Base-by-base conservation (phyloP, 2,888 invertebrate species). In the Drosophila stalkeri region DNA sequence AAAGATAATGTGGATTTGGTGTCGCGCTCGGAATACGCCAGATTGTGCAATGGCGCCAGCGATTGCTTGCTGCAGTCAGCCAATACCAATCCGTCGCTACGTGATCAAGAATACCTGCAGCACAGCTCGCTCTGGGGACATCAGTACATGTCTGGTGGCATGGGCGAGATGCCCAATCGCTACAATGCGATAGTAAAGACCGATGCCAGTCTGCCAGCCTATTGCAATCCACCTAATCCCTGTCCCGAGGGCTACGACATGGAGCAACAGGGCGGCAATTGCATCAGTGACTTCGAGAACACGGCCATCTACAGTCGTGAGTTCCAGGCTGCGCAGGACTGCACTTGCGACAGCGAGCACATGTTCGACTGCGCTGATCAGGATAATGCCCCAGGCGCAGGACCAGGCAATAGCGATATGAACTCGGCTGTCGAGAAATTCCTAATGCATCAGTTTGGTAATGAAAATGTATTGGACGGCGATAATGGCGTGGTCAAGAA, bases 171-270 rank as follows among this genome's bases (percentile, higher is more conserved):
- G 12, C 93, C 92, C 16, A 92, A 91, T 72, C 91, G 91, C 18
- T 87, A 91, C 16, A 92, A 92, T 41, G 80, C 92, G 80, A 96
- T 97, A 92, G 96, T 98, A 56, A 99, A 99, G 93, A 96, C 97
- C 5, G 99, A 99, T 91, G 97, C 97, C 12, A 96, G 97, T 16
- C 94, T 99, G 68, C 99, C 99, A 0, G 99, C 99, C 23, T 99
- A 99, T 93, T 99, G 99, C 93, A 99, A 99, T 93, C 99, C 99
- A 1, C 99, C 99, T 2, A 99, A 99, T 93, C 99, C 99, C 0
- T 99, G 99, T 91, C 99, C 99, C 2, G 95, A 97, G 69, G 99
- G 99, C 79, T 99, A 97, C 91, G 82, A 84, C 11, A 49, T 70
- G 41, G 80, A 77, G 18, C 68, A 69, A 35, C 98, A 95, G 85